Evolutionary conservation across 2,113 vertebrate species (phyloP), one percentile per base, ranked within the genome.

Genomic region (Rana temporaria): DNA sequence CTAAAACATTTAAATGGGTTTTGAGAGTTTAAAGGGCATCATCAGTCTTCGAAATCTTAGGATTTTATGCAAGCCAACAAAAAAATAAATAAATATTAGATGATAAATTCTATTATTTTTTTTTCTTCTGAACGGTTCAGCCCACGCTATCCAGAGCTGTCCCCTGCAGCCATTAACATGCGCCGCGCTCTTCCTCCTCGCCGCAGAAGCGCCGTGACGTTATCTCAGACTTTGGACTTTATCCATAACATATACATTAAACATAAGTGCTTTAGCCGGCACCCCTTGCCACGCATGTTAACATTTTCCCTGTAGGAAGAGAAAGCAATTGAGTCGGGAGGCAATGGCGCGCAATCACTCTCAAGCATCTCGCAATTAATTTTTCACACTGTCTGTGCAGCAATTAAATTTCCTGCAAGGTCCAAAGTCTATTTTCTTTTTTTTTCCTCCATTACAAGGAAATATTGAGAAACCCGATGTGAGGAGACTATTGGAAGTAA

Each of bases 281-380:
- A 24, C 68, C 48, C 32, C 20, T 20, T 15, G 12, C 69, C 6
- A 26, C 7, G 19, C 22, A 30, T n/a, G 70, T n/a, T 57, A 19
- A 26, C 70, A 57, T 71, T 16, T 55, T 68, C 22, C 68, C 68
- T 26, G 22, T 26, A 71, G 68, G n/a, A 53, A 24, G 20, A 53
- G 14, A n/a, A 14, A 7, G 69, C 69, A 53, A 53, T 15, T 68
- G 66, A 68, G 18, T 42, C 6, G 0, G 0, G 24, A 38, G 55
- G 30, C 17, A 60, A 74, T 74, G 60, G n/a, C 20, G 32, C 9
- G 56, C 55, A 74, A 74, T 57, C 26, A n/a, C n/a, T 60, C 55
- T 59, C 19, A 38, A 74, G 55, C 18, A 34, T 74, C 71, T 74
- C 38, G 56, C 55, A 60, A 74, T 74, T 59, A 57, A 38, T 74